Conservation (phyloP, 2,113 vertebrate genomes). For the Centrocercus urophasianus region DNA sequence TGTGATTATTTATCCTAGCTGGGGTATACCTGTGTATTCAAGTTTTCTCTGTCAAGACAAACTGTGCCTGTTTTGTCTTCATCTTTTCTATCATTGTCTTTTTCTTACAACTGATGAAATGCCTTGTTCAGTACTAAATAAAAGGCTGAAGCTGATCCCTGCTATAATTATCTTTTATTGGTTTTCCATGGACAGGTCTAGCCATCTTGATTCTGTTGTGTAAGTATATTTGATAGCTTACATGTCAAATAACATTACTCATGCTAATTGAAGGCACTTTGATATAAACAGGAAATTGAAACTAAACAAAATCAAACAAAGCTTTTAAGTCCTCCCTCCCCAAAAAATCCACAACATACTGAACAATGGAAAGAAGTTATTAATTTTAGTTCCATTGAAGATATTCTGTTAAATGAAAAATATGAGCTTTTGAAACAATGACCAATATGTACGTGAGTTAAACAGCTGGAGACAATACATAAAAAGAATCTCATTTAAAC, state of each 20-base stretch:
- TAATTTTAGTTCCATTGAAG: background rate
- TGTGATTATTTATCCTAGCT: background rate
- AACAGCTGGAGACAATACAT: constrained; percentile 58
- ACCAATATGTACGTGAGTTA: constrained; percentile 28
- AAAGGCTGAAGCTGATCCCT: background rate
- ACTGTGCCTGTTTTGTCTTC: background rate
- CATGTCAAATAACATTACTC: background rate
- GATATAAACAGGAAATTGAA: background rate
- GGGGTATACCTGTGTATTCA: background rate
- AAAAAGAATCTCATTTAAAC: constrained; percentile 39
- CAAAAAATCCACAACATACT: background rate
- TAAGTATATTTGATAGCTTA: background rate
- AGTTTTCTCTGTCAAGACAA: background rate
- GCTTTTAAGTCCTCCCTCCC: background rate
- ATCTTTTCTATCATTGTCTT: background rate
- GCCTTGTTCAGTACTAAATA: background rate
- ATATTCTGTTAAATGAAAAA: background rate
- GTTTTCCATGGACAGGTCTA: background rate
- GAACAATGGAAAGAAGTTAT: background rate
- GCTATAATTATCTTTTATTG: background rate
- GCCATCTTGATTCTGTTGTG: background rate
- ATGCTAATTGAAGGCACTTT: background rate
- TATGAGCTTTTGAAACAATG: constrained; percentile 43
- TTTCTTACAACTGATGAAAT: background rate
- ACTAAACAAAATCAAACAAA: background rate